Base-by-base conservation (phyloP, 2,113 vertebrate species). In the Heptranchias perlo region DNA sequence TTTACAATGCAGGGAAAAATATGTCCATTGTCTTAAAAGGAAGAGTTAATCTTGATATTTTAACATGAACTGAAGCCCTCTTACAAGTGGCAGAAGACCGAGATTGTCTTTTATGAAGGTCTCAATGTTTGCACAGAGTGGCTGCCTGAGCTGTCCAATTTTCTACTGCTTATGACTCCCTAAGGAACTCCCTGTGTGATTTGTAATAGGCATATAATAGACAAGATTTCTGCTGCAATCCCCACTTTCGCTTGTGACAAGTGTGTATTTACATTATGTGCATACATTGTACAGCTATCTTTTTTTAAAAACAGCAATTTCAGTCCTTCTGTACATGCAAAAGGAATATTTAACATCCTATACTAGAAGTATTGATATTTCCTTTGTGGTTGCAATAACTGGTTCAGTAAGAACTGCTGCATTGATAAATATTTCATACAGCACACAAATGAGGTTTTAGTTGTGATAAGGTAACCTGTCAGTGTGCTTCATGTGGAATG, bases 381-480 rank as follows among this genome's bases (percentile, higher is more conserved):
- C 35, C 58, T 94, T 94, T 44, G 62, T 94, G 64, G 44, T 65
- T 67, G 62, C 62, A 67, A 67, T 94, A 67, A 31, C 61, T 67
- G 62, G 21, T 91, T 91, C 49, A 58, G 87, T 28, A 47, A 94
- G 93, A 94, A 47, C 93, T 94, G 93, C 44, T 47, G 62, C 62
- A 65, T 47, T 94, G 62, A 94, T 94, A 94, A 94, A 94, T 94
- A 94, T 67, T 94, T 94, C 62, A 94, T 94, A 67, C 49, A 91
- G 54, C 58, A 65, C 62, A 94, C 93, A 94, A 94, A 94, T 94
- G 93, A 94, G 93, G 64, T 94, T 94, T 94, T 94, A 94, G 61
- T 65, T 94, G 62, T 49, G 39, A 67, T 94, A 47, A 65, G 64
- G 61, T 91, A 28, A 67, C 93, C 93, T 94, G 62, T 94, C 93